These are phyloP conservation scores for Forficula auricularia DNA, from an alignment of 1,140 invertebrate genomes.

Conservation along the genomic window DNA sequence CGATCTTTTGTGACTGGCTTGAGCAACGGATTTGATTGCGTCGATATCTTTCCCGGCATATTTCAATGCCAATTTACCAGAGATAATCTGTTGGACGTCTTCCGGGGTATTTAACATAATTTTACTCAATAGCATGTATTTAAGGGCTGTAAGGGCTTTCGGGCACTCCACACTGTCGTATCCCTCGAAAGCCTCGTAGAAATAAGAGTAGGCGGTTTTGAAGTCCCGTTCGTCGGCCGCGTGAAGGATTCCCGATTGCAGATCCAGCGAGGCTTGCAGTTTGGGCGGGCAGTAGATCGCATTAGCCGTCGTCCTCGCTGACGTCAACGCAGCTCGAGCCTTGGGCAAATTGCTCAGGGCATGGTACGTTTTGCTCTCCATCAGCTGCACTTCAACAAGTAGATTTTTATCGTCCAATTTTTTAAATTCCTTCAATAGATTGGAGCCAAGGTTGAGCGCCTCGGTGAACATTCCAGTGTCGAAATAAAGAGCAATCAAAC, in stretches of 20 bases:
- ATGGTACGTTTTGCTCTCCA: slow-evolving; percentile 98
- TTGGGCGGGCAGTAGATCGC: slow-evolving; percentile 98
- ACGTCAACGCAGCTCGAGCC: slow-evolving; percentile 90
- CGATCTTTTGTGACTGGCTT: slow-evolving; percentile 89
- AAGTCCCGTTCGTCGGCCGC: slow-evolving; percentile 98
- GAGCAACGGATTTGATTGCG: slow-evolving; percentile 92
- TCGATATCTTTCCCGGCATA: slow-evolving; percentile 90
- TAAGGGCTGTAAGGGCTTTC: slow-evolving; percentile 83
- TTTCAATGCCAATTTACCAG: slow-evolving; percentile 91
- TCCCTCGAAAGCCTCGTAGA: slow-evolving; percentile 99
- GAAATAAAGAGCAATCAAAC: slow-evolving; percentile 85
- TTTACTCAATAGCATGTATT: slow-evolving; percentile 98
- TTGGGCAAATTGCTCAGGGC: slow-evolving; percentile 91
- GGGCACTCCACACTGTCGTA: slow-evolving; percentile 88
- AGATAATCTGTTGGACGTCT: slow-evolving; percentile 88
- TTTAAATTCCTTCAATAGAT: slow-evolving; percentile 84
- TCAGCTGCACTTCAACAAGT: slow-evolving; percentile 85
- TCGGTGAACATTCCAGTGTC: slow-evolving; percentile 81
- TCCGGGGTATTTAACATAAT: slow-evolving; percentile 93
- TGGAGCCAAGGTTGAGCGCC: slow-evolving; percentile 64
- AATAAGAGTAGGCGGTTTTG: slow-evolving; percentile 99
- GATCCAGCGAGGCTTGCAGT: slow-evolving; percentile 88
- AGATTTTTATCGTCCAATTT: slow-evolving; percentile 99
- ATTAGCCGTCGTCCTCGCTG: slow-evolving; percentile 96
- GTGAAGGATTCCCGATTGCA: slow-evolving; percentile 96